Base-by-base conservation (phyloP, 2,113 vertebrate genomes). In the Pomatostomus ruficeps region DNA sequence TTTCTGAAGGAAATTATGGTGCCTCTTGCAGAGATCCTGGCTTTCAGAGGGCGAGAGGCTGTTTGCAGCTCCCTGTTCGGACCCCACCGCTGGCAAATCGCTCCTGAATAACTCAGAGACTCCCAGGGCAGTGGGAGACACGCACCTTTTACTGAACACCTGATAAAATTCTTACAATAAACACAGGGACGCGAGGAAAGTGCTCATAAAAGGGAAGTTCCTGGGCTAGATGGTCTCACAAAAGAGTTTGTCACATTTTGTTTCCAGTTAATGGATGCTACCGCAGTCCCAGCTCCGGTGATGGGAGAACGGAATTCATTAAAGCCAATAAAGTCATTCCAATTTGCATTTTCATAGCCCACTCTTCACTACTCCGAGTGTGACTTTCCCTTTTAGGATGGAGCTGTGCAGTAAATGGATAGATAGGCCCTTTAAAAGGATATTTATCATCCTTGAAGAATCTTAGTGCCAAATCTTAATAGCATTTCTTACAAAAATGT, bases 291-390 rank as follows among this genome's bases (percentile, higher is more conserved):
- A 28, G 61, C 92, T 92, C 57, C 63, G 33, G 58, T 91, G 95
- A 91, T 52, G 21, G 65, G 71, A 18, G 25, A 94, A 67, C 76
- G 70, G 94, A 97, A 97, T 98, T 96, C 91, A 95, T 73, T 67
- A 91, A 91, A 87, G 72, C 93, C 96, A 96, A 95, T 97, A 95
- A 97, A 96, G 61, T 86, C n/a, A 18, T 61, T 78, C 48, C 83
- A 40, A 97, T 98, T 97, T 98, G 91, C 96, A 97, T 98, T 98
- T 97, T 97, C 96, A 93, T 97, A 91, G 95, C 83, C 94, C 86
- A 86, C 78, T 93, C 86, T 95, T 95, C 74, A 48, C 35, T 75
- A 89, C 81, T 94, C 92, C 59, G 28, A 91, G 91, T 95, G 80
- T 97, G 96, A 97, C 96, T 98, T 97, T 97, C 93, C 85, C 91